phyloP scores from a whole-genome alignment of 2,113 vertebrate species.

The Corythoichthys intestinalis region DNA sequence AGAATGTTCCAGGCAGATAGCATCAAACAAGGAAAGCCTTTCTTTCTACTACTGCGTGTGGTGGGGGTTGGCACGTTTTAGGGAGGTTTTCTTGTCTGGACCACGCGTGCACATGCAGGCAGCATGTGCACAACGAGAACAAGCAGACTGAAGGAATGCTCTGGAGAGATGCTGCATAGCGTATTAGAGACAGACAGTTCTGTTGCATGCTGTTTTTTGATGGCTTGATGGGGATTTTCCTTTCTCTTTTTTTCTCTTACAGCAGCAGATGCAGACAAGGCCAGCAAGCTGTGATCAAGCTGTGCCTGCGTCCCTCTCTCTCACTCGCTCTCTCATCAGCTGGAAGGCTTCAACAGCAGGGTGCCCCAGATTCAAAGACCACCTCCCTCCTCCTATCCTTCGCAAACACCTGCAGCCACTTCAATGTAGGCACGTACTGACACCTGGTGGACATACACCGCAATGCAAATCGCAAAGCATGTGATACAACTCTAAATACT shows the following conservation, averaged over 20 bases:
- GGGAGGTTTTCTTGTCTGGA: neutral
- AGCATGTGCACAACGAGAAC: neutral
- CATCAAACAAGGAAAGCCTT: neutral
- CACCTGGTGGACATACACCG: constrained; percentile 39
- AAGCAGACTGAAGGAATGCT: constrained; percentile 21
- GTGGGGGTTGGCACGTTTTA: neutral
- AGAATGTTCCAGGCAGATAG: constrained; percentile 15
- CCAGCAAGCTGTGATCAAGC: constrained; percentile 66
- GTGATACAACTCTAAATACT: neutral
- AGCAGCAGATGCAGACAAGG: constrained; percentile 59
- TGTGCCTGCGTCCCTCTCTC: constrained; percentile 48
- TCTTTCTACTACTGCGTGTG: neutral
- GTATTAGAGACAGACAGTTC: constrained; percentile 12
- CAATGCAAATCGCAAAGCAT: constrained; percentile 3
- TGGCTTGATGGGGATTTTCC: constrained; percentile 57
- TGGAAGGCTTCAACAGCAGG: constrained; percentile 64
- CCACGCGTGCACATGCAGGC: neutral
- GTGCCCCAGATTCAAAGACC: constrained; percentile 61
- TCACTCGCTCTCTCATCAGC: constrained; percentile 55
- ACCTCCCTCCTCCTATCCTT: constrained; percentile 37
- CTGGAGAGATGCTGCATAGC: constrained; percentile 25
- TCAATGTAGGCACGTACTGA: constrained; percentile 36
- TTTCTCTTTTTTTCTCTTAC: constrained; percentile 21
- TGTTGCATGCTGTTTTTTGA: constrained; percentile 27
- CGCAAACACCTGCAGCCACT: constrained; percentile 19